These are phyloP conservation scores for Bovichtus variegatus DNA, from an alignment of 2,797 vertebrate species.

Conservation along the genomic window DNA sequence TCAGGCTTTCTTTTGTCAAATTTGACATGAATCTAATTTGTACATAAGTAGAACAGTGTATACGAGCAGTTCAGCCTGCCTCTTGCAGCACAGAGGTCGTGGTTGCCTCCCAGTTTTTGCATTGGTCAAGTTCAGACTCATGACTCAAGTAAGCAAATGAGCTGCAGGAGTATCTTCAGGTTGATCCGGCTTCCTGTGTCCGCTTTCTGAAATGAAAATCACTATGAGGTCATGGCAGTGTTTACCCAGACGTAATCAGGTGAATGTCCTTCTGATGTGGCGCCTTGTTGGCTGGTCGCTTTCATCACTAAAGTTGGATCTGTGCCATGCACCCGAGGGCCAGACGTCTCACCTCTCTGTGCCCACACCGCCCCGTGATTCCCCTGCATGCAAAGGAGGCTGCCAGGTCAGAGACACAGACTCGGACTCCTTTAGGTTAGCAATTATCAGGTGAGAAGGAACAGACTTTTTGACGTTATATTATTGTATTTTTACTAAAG, in stretches of 20 bases:
- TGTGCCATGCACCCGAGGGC: slow-evolving; percentile 10
- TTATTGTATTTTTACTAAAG: too few species aligned
- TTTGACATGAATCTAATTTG: not conserved
- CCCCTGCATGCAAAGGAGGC: slow-evolving; percentile 26
- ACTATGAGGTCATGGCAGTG: not conserved
- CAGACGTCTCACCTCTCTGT: slow-evolving; percentile 35
- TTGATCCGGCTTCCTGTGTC: not conserved
- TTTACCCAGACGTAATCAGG: slow-evolving; percentile 1
- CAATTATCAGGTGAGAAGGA: too few species aligned
- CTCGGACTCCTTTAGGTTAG: not conserved
- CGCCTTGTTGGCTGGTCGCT: slow-evolving; percentile 7
- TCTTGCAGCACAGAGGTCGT: not conserved
- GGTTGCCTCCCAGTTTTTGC: slow-evolving; percentile 2
- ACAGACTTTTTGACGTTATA: too few species aligned
- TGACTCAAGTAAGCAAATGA: slow-evolving; percentile 12
- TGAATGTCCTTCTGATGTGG: slow-evolving; percentile 10
- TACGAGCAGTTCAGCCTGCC: not conserved
- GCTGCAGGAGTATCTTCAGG: not conserved
- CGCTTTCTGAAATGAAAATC: slow-evolving; percentile 11
- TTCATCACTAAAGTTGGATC: slow-evolving; percentile 26
- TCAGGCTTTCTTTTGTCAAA: not conserved
- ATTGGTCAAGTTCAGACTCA: slow-evolving; percentile 10
- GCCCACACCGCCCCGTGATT: slow-evolving; percentile 10
- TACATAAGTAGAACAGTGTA: not conserved
- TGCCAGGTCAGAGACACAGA: slow-evolving; percentile 11